Base-by-base conservation (phyloP, 2,797 vertebrate species). In the Darevskia nairensis region DNA sequence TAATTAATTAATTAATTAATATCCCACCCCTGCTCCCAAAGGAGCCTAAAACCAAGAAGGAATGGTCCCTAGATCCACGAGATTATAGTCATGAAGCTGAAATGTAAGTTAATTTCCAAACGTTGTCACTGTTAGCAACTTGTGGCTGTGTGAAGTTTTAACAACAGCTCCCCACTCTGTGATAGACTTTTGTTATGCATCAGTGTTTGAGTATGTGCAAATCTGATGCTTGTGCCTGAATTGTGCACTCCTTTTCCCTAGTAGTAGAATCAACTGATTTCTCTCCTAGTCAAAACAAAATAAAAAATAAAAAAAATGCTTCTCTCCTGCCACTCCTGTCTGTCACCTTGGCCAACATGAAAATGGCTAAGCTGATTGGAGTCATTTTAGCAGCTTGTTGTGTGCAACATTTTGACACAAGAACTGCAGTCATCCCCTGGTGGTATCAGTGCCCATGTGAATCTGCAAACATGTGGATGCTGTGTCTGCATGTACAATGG, bases 311-410 rank as follows among this genome's bases (percentile, higher is more conserved):
- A 35, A 2, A 35, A 35, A 35, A 35, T 35, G 2, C 35, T 69
- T 79, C 32, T 92, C 90, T 89, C 82, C 89, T 93, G 91, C 69
- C 86, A 79, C 75, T 88, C 91, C 87, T 88, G 84, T 89, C 35
- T 86, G 9, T 61, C 90, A 87, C 76, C 39, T 90, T 91, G 83
- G 92, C 82, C 21, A 82, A 35, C 11, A 3, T 10, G 85, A 8
- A 41, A 77, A 87, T 90, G 75, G 83, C 46, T 90, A 92, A 94
- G 88, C 93, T 92, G 90, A 88, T 95, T 94, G 86, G 41, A 2
- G 66, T 80, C 93, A 88, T 89, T 85, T 93, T 91, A 92, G 86
- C 82, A 85, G 83, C 79, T 89, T 95, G 87, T 71, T 86, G 82
- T 68, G 83, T 44, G 68, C 59, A 82, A 17, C 55, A 71, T 92